Conservation (phyloP, 1,140 invertebrate species). For the Drosophila kohkoa region DNA sequence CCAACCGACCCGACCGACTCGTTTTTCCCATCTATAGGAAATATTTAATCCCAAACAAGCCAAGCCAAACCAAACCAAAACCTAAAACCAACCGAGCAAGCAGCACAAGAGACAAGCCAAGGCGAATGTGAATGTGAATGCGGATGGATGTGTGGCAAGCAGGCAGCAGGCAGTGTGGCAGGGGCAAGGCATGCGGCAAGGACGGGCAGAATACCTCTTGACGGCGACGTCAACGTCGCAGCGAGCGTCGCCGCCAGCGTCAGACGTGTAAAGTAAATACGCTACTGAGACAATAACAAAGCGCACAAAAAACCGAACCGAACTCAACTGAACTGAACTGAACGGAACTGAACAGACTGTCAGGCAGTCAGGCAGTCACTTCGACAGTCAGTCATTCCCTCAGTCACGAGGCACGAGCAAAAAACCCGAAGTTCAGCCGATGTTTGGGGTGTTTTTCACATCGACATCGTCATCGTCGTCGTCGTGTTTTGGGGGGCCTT, state of each 20-base stretch:
- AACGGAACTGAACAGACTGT: constrained; percentile 14
- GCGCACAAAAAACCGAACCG: constrained; percentile 13
- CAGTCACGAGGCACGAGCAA: constrained; percentile 10
- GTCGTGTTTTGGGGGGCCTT: constrained; percentile 22
- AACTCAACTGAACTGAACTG: too few relatives aligned
- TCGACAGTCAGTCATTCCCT: not conserved
- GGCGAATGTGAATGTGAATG: not conserved
- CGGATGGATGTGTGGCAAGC: constrained; percentile 17
- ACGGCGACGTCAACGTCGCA: constrained; percentile 21
- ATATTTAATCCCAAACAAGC: constrained; percentile 83
- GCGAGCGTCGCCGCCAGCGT: constrained; percentile 29
- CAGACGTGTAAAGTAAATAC: constrained; percentile 75
- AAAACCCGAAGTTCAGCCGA: constrained; percentile 56
- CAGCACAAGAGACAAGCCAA: constrained; percentile 26
- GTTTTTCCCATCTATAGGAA: constrained; percentile 84
- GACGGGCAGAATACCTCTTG: constrained; percentile 53
- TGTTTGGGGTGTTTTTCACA: constrained; percentile 71
- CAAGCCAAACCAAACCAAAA: constrained; percentile 74
- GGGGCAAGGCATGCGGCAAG: constrained; percentile 41
- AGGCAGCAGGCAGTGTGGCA: not conserved
- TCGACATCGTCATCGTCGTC: not conserved
- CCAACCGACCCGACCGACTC: constrained; percentile 66
- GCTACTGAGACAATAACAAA: constrained; percentile 33
- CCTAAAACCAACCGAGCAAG: constrained; percentile 57
- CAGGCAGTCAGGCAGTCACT: constrained; percentile 10